Evolutionary conservation across 2,797 vertebrate species (phyloP).

Genomic region (Hippoglossus hippoglossus): DNA sequence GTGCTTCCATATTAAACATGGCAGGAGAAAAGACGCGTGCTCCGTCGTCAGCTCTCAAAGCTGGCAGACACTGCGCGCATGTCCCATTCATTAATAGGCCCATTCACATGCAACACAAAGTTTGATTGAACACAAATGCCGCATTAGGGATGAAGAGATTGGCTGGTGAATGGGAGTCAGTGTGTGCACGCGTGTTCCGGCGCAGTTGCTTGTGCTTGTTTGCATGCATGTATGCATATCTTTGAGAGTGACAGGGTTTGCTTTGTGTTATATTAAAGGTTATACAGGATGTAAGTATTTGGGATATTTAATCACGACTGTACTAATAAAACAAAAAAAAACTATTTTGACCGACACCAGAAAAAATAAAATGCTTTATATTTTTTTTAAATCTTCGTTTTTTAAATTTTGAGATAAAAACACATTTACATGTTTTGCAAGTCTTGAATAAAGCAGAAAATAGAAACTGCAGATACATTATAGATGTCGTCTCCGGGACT

Average conservation of each 20-base stretch:
- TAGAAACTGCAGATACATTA: not conserved
- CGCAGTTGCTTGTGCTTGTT: slow-evolving; percentile 38
- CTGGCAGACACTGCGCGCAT: slow-evolving; percentile 62
- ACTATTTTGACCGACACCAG: not conserved
- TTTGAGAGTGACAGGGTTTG: slow-evolving; percentile 41
- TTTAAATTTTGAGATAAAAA: not conserved
- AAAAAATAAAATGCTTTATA: not conserved
- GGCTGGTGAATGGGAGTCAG: slow-evolving; percentile 40
- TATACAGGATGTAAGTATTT: not conserved
- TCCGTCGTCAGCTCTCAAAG: slow-evolving; percentile 57
- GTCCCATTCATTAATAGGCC: slow-evolving; percentile 76
- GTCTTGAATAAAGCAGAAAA: slow-evolving; percentile 16
- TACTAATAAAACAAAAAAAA: not conserved
- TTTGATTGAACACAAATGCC: slow-evolving; percentile 82
- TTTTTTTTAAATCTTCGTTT: too few species aligned
- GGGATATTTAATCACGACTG: not conserved
- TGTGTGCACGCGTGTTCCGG: slow-evolving; percentile 18
- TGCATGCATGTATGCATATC: slow-evolving; percentile 44
- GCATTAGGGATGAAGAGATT: slow-evolving; percentile 52
- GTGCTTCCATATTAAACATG: slow-evolving; percentile 72
- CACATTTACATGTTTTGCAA: not conserved
- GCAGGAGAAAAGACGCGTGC: slow-evolving; percentile 66
- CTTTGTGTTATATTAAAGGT: slow-evolving; percentile 29
- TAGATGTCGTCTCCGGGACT: slow-evolving; percentile 13
- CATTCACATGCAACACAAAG: slow-evolving; percentile 80